phyloP scores from a whole-genome alignment of 2,888 invertebrate genomes.

The Drosophila tanythrix region DNA sequence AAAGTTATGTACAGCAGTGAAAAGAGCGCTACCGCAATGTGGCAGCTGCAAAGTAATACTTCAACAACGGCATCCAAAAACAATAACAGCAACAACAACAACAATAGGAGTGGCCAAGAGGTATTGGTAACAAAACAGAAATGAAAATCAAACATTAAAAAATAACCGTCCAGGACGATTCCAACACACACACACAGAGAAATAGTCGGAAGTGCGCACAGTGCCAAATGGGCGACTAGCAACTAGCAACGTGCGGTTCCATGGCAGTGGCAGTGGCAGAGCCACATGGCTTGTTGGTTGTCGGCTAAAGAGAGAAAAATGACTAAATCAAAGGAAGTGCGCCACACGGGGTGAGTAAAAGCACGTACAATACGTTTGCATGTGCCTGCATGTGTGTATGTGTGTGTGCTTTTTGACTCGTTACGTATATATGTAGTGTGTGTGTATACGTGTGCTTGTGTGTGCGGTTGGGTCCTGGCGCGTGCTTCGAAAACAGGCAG shows the following conservation, averaged over 20 bases:
- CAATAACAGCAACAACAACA: slow-evolving; percentile 29
- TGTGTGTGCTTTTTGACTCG: slow-evolving; percentile 31
- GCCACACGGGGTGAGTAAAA: slow-evolving; percentile 75
- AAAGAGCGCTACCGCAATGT: slow-evolving; percentile 41
- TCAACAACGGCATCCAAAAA: slow-evolving; percentile 48
- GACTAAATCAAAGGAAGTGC: slow-evolving; percentile 83
- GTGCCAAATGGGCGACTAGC: slow-evolving; percentile 52
- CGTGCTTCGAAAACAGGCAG: slow-evolving; percentile 75
- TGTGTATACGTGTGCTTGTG: slow-evolving; percentile 32
- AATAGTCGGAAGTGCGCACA: slow-evolving; percentile 74
- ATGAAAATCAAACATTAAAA: slow-evolving; percentile 71
- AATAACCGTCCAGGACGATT: slow-evolving; percentile 45
- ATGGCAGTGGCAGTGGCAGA: slow-evolving; percentile 34
- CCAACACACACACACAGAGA: slow-evolving; percentile 63
- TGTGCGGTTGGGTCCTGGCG: slow-evolving; percentile 69
- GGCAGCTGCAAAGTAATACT: slow-evolving; percentile 54
- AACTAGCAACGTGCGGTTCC: slow-evolving; percentile 57
- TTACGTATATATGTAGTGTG: slow-evolving; percentile 33
- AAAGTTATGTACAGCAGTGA: slow-evolving; percentile 56
- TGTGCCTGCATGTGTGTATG: slow-evolving; percentile 30
- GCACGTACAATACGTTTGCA: slow-evolving; percentile 69
- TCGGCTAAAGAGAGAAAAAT: slow-evolving; percentile 82
- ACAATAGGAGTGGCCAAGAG: slow-evolving; percentile 58
- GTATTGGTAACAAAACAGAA: slow-evolving; percentile 72
- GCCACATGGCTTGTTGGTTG: slow-evolving; percentile 67